Percentiles rank a stretch among this genome's conserved stretches.
phyloP scores from a whole-genome alignment of 2,797 vertebrate genomes.

The Pangasius larnaudii region DNA sequence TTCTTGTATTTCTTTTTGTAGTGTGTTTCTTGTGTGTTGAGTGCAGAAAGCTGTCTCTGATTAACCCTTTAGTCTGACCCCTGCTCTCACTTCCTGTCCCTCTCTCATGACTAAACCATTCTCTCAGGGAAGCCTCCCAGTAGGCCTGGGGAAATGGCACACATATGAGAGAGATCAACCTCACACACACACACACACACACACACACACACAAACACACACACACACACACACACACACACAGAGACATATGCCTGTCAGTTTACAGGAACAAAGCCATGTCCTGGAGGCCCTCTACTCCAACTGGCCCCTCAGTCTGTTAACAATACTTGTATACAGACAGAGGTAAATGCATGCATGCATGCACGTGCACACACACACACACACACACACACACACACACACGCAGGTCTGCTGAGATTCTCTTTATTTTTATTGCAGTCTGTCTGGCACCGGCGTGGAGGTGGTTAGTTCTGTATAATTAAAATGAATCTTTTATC shows the following conservation, averaged over 20 bases:
- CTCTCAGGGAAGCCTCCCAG: conserved; percentile 75
- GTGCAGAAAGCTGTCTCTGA: conserved; percentile 71
- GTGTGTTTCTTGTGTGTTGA: neutral
- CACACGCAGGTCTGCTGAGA: conserved; percentile 46
- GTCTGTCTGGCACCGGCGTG: conserved; percentile 56
- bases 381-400: conserved; percentile 35
- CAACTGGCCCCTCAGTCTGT: conserved; percentile 81
- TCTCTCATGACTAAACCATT: conserved; percentile 66
- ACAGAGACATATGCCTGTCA: conserved; percentile 85
- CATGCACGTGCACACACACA: conserved; percentile 14
- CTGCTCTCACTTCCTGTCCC: conserved; percentile 68
- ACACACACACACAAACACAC: conserved; percentile 66
- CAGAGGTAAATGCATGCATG: conserved; percentile 19
- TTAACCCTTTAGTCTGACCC: conserved; percentile 81
- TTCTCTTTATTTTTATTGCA: conserved; percentile 47
- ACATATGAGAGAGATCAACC: conserved; percentile 90
- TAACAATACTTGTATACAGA: conserved; percentile 72
- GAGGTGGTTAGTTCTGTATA: conserved; percentile 58
- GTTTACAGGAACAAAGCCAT: conserved; percentile 82
- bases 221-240: conserved; percentile 67
- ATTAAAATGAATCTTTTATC: conserved; percentile 71
- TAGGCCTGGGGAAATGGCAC: conserved; percentile 79
- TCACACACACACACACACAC: conserved; percentile 50
- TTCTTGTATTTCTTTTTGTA: neutral
- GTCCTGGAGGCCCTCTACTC: conserved; percentile 80